Conservation (phyloP, 2,888 invertebrate genomes). For the Melieria omissa region DNA sequence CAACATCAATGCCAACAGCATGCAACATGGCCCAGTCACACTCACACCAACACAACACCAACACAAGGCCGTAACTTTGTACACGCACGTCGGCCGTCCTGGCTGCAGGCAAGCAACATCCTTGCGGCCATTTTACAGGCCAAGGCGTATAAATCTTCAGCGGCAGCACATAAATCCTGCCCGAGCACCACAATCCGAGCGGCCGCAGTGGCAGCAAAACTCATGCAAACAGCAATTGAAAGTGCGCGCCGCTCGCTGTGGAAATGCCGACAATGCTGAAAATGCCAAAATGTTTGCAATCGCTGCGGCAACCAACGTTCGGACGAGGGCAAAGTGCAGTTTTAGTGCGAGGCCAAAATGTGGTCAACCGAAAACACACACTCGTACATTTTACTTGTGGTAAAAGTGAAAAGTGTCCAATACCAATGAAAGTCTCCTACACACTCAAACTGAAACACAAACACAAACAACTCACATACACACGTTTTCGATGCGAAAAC, state of each 20-base stretch:
- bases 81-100: too few species aligned
- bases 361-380: slow-evolving; percentile 28
- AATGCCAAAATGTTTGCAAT: too few species aligned
- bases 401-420: slow-evolving; percentile 35
- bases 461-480: background rate
- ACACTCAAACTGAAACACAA: background rate
- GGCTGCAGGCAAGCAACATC: slow-evolving; percentile 2
- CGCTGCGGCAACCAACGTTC: too few species aligned
- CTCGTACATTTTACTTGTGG: slow-evolving; percentile 31
- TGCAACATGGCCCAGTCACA: background rate
- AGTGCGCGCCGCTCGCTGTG: background rate
- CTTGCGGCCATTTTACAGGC: slow-evolving; percentile 15
- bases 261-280: background rate
- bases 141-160: slow-evolving; percentile 46
- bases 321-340: slow-evolving; percentile 12
- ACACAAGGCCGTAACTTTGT: background rate
- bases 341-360: slow-evolving; percentile 27
- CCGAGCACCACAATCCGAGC: too few species aligned
- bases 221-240: background rate
- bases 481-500: background rate
- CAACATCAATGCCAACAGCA: slow-evolving; percentile 10
- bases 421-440: slow-evolving; percentile 11
- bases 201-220: slow-evolving; percentile 34
- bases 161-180: slow-evolving; percentile 47
- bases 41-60: background rate